These are phyloP conservation scores for Pseudachorutes palmiensis DNA, from an alignment of 1,140 invertebrate species.

Conservation along the genomic window DNA sequence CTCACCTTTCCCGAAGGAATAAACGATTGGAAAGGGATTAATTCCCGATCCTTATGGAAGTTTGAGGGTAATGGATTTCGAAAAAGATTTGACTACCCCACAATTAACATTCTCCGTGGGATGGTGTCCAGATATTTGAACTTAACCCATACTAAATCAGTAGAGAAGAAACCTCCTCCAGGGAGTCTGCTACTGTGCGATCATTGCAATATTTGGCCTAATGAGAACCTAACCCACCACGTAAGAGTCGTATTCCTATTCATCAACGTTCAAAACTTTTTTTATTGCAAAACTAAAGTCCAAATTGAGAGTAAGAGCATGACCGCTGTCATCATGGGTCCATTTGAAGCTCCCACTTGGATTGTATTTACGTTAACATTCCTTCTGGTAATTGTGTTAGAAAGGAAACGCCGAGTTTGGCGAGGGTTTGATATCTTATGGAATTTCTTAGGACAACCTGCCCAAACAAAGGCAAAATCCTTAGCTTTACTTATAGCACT, in stretches of 20 bases:
- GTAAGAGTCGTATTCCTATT: neutral
- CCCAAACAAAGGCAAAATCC: neutral
- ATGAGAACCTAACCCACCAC: neutral
- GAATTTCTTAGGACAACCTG: neutral
- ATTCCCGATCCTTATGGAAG: too few relatives aligned
- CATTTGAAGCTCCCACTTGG: neutral
- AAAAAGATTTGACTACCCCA: too few relatives aligned
- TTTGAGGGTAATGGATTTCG: too few relatives aligned
- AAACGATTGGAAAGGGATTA: too few relatives aligned
- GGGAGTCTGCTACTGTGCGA: neutral
- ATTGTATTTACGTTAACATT: neutral
- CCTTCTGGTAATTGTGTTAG: neutral
- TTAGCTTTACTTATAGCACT: neutral
- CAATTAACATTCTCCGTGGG: neutral
- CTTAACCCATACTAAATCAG: neutral
- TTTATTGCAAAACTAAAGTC: neutral
- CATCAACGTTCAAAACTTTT: neutral
- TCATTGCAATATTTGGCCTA: neutral
- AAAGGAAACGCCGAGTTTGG: neutral
- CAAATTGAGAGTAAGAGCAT: neutral
- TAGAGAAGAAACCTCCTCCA: neutral
- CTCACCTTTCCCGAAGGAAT: too few relatives aligned
- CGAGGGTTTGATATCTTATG: neutral
- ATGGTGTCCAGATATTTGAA: neutral
- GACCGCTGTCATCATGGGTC: neutral